Percentiles rank a stretch among this genome's conserved stretches.
These are phyloP conservation scores for Melitaea cinxia DNA, from an alignment of 1,140 invertebrate species.

Conservation along the genomic window DNA sequence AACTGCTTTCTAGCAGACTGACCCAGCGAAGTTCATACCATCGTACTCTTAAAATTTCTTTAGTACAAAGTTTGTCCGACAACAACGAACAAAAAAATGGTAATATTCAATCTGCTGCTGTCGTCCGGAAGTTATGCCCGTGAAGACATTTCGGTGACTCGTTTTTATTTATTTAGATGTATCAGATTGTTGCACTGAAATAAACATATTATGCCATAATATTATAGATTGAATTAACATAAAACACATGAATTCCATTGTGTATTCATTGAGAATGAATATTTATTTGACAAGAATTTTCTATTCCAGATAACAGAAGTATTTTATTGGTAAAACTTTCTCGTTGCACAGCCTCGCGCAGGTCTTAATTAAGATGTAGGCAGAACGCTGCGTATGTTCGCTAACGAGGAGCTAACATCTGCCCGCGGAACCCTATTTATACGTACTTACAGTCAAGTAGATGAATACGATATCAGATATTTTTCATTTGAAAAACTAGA, in stretches of 20 bases:
- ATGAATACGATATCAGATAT: conserved; percentile 11
- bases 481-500: not conserved
- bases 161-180: no score
- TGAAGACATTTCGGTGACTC: no score
- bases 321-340: conserved; percentile 35
- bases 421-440: conserved; percentile 38
- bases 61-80: no score
- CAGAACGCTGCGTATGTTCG: conserved; percentile 66
- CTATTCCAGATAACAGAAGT: not conserved
- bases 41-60: no score
- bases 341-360: conserved; percentile 20
- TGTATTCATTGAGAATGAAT: not conserved
- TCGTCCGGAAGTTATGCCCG: no score
- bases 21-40: no score
- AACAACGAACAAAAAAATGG: no score
- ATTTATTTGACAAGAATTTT: conserved; percentile 1
- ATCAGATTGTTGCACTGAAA: not conserved
- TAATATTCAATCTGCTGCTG: no score
- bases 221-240: not conserved
- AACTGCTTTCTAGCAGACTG: no score
- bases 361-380: conserved; percentile 75
- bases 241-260: not conserved
- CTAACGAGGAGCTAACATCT: conserved; percentile 73
- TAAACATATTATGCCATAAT: not conserved
- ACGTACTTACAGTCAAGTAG: conserved; percentile 22